Percentiles rank a stretch among this genome's conserved stretches.
Evolutionary conservation across 2,797 vertebrate genomes (phyloP).

Genomic region (Amblyraja radiata): DNA sequence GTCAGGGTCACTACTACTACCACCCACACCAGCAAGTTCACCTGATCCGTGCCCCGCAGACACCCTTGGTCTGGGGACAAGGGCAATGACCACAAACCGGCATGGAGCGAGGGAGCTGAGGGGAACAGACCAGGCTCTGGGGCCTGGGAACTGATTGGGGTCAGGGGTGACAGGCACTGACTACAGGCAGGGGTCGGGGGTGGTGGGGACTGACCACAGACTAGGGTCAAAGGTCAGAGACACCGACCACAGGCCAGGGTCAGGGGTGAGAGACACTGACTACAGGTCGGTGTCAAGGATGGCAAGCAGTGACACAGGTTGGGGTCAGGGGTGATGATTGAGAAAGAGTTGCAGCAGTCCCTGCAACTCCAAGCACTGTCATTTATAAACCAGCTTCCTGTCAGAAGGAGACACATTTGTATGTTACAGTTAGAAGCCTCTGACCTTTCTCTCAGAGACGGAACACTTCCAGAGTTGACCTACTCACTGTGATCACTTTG

Average conservation of each 20-base stretch:
- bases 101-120: neutral
- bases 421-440: no score
- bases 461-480: no score
- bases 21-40: conserved; percentile 68
- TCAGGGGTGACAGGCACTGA: neutral
- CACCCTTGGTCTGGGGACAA: no score
- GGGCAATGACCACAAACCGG: neutral
- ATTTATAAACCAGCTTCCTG: neutral
- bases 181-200: neutral
- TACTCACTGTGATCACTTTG: neutral
- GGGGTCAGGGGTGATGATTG: neutral
- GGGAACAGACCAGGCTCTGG: neutral
- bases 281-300: neutral
- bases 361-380: no score
- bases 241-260: neutral
- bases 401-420: neutral
- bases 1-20: conserved; percentile 17
- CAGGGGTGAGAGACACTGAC: neutral
- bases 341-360: no score
- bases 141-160: neutral
- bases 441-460: neutral
- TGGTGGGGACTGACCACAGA: neutral
- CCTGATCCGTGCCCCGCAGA: conserved; percentile 53
- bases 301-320: neutral
- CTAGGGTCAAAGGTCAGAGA: neutral